Conservation (phyloP, 2,797 vertebrate species). For the Centroberyx gerrardi region DNA sequence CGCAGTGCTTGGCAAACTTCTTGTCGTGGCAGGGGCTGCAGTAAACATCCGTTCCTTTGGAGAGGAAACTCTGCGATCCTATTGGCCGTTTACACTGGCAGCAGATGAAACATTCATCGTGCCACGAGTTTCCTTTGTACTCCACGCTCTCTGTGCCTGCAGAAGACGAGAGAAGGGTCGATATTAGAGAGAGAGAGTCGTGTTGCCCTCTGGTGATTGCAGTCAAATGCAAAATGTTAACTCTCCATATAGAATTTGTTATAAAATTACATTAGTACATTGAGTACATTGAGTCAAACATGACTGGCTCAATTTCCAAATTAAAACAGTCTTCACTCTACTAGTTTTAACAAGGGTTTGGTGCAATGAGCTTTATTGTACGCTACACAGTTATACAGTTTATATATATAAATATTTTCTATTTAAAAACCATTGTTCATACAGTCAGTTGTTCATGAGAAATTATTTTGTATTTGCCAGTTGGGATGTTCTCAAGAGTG, state of each 20-base stretch:
- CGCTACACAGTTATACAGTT: no score
- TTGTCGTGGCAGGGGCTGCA: constrained; percentile 94
- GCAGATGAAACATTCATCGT: constrained; percentile 97
- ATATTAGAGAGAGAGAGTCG: not conserved
- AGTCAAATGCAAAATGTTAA: not conserved
- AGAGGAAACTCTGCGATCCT: constrained; percentile 94
- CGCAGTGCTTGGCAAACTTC: constrained; percentile 95
- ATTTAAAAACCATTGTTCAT: no score
- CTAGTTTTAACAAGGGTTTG: no score
- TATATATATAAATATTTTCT: no score
- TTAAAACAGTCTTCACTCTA: no score
- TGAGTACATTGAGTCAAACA: not conserved
- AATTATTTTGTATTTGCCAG: no score
- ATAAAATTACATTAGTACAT: no score
- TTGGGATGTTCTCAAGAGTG: no score
- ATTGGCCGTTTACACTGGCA: constrained; percentile 93
- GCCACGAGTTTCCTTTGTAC: constrained; percentile 96
- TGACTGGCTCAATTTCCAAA: no score
- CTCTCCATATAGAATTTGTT: no score
- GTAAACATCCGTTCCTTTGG: constrained; percentile 93
- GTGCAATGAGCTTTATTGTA: no score
- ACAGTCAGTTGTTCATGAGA: no score
- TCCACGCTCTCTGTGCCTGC: constrained; percentile 94
- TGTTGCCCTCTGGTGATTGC: not conserved
- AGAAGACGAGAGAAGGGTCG: not conserved